These are phyloP conservation scores for Laupala kohalensis DNA, from an alignment of 1,140 invertebrate species.

Conservation along the genomic window DNA sequence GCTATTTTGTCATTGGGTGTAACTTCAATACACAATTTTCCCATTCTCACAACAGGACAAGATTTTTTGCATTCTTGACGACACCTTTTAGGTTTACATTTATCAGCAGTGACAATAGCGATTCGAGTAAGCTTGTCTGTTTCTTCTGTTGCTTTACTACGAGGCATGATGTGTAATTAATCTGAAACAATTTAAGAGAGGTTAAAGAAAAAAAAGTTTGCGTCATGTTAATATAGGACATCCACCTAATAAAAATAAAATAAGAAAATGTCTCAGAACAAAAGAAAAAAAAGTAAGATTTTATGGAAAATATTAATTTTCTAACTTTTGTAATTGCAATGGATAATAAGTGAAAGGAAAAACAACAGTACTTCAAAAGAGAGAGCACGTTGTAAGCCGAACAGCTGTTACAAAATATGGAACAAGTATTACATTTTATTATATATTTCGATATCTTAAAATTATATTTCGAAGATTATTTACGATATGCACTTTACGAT, in stretches of 20 bases:
- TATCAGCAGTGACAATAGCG: conserved; percentile 95
- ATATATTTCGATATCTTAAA: too few species aligned
- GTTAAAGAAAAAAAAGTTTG: background rate
- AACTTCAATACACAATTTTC: conserved; percentile 99
- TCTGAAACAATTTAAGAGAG: background rate
- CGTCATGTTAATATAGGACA: background rate
- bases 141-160: conserved; percentile 62
- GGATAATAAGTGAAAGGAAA: background rate
- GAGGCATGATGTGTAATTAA: conserved; percentile 44
- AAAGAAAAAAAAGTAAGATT: background rate
- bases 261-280: background rate
- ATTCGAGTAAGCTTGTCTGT: conserved; percentile 89
- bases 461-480: too few species aligned
- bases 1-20: conserved; percentile 94
- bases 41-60: conserved; percentile 96
- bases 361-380: background rate
- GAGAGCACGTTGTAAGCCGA: background rate
- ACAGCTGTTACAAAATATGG: background rate
- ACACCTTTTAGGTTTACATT: conserved; percentile 98
- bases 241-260: background rate
- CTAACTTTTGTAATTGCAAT: background rate
- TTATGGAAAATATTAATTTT: background rate
- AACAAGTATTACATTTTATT: too few species aligned
- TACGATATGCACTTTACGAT: too few species aligned
- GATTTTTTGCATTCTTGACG: conserved; percentile 97